Base-by-base conservation (phyloP, 2,888 invertebrate genomes). In the Podotricha telesiphe region DNA sequence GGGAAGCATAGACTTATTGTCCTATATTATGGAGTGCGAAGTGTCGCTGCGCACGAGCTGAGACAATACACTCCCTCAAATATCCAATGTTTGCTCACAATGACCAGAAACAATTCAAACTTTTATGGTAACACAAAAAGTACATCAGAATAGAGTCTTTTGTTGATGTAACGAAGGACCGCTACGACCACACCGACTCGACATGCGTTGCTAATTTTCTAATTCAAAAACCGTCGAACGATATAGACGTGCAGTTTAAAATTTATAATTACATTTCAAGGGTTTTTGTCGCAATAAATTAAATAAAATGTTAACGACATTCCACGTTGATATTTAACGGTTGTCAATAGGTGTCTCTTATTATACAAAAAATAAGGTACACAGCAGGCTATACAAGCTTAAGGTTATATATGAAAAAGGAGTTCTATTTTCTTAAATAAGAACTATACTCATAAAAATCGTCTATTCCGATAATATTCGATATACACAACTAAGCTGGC, bases 171-270 rank as follows among this genome's bases (percentile, higher is more conserved):
- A 80, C 86, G 84, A 88, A 89, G 87, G 86, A 84, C 79, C 75
- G 76, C 70, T 53, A 73, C 81, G 88, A 91, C 91, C 91, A 91
- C 92, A 93, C 89, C 82, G 82, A 51, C 79, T 82, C 83, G 87
- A 86, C 79, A 78, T 82, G 86, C 91, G 89, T 92, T 84, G 86
- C 89, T 86, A 92, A 92, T 91, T 91, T 85, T 82, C 81, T 78
- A 86, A 88, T 89, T 88, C 82, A 80, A 76, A 76, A 76, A 75
- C 78, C 76, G 77, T 79, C 73, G 75, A 75, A 79, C 72, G 69
- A 76, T 74, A 77, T 75, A 73, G 69, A 72, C 71, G 74, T 75
- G 69, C 71, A 76, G 75, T 77, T 77, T 74, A 67, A 73, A 75
- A 74, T 75, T 75, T 74, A 71, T 73, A 70, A 75, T 73, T 73